Evolutionary conservation across 2,113 vertebrate genomes (phyloP).

Genomic region (Scatophagus argus): DNA sequence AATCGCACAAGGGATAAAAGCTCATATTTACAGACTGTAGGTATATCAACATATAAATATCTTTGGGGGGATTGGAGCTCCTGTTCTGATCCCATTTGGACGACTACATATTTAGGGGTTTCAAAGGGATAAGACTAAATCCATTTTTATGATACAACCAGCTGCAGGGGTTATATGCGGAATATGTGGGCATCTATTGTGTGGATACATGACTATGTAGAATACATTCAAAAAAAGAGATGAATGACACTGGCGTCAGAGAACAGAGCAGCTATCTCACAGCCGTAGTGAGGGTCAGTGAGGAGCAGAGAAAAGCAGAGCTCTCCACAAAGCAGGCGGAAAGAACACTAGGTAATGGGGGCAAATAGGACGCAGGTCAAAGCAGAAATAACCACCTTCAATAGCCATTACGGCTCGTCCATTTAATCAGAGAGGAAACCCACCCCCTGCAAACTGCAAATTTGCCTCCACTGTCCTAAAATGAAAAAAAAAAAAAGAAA

Average conservation of each 20-base stretch:
- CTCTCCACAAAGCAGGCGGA: constrained; percentile 22
- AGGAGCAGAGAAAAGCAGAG: constrained; percentile 8
- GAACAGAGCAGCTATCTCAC: neutral
- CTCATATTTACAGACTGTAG: neutral
- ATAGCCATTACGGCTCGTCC: constrained; percentile 28
- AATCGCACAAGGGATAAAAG: neutral
- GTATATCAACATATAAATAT: constrained; percentile 10
- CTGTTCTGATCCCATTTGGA: constrained; percentile 23
- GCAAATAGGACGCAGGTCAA: constrained; percentile 57
- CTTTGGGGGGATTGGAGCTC: constrained; percentile 19
- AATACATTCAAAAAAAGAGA: constrained; percentile 5
- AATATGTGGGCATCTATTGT: neutral
- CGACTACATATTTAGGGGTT: constrained; percentile 18
- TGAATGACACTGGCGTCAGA: constrained; percentile 9
- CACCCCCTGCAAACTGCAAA: constrained; percentile 14
- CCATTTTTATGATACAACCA: neutral
- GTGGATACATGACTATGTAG: neutral
- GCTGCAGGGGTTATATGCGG: neutral
- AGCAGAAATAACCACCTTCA: constrained; percentile 54
- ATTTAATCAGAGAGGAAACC: constrained; percentile 27
- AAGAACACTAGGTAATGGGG: constrained; percentile 55
- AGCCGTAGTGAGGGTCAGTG: neutral
- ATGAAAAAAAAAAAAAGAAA: constrained; percentile 18
- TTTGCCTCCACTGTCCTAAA: constrained; percentile 22
- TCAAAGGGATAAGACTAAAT: constrained; percentile 10